phyloP scores from a whole-genome alignment of 2,888 invertebrate genomes.

The Andrena hattorfiana region DNA sequence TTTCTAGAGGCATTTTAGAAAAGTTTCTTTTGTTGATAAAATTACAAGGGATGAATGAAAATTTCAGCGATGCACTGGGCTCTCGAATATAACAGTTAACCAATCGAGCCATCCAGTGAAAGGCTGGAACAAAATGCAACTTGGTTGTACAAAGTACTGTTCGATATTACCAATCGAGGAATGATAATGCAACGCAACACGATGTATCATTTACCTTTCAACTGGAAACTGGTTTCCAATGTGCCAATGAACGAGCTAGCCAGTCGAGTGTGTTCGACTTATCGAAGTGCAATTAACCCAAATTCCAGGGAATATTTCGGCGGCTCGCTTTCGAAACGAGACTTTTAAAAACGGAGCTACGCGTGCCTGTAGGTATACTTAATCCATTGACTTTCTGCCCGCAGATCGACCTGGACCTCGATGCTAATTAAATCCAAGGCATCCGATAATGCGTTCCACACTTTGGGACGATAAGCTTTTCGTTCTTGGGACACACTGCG shows the following conservation, averaged over 20 bases:
- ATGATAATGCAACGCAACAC: conserved; percentile 2
- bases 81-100: neutral
- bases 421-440: too few relatives aligned
- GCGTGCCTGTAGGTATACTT: too few relatives aligned
- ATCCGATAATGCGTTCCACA: too few relatives aligned
- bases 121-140: conserved; percentile 29
- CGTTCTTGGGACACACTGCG: too few relatives aligned
- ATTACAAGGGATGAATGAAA: too few relatives aligned
- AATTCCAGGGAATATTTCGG: conserved; percentile 23
- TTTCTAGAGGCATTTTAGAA: too few relatives aligned
- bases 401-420: too few relatives aligned
- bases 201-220: neutral
- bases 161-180: neutral
- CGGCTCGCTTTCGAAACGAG: neutral
- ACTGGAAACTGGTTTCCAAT: conserved; percentile 10
- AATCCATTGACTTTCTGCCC: too few relatives aligned
- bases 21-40: too few relatives aligned
- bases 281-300: conserved; percentile 19
- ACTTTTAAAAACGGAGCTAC: too few relatives aligned
- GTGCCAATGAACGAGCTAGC: neutral
- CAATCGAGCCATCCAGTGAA: conserved; percentile 27
- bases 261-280: conserved; percentile 15
- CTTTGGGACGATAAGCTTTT: too few relatives aligned
- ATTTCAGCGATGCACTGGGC: neutral
- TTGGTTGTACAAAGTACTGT: neutral